Conservation (phyloP, 1,140 invertebrate species). For the Diachasmimorpha longicaudata region DNA sequence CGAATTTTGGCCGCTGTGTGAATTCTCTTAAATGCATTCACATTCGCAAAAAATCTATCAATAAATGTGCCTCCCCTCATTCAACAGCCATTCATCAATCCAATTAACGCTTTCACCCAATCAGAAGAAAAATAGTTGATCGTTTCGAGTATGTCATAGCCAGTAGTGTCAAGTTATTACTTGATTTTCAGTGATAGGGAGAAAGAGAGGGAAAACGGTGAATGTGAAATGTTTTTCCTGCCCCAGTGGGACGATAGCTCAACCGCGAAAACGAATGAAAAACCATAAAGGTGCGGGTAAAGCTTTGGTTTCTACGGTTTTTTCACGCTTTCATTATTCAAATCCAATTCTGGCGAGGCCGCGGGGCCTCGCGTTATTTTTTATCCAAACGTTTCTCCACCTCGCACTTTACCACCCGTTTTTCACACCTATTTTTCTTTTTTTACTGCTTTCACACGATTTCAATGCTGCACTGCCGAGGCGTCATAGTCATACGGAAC, state of each 20-base stretch:
- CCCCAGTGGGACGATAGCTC: conserved; percentile 45
- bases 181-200: not conserved
- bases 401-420: not conserved
- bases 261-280: conserved; percentile 54
- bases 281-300: conserved; percentile 46
- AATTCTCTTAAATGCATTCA: too few species aligned
- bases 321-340: conserved; percentile 50
- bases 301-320: conserved; percentile 49
- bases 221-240: not conserved
- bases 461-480: not conserved
- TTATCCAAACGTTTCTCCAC: not conserved
- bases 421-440: not conserved
- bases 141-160: not conserved
- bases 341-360: conserved; percentile 50
- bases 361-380: conserved; percentile 32
- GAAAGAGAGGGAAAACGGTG: not conserved
- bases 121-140: not conserved
- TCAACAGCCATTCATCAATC: too few species aligned
- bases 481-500: conserved; percentile 5
- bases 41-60: too few species aligned
- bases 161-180: not conserved
- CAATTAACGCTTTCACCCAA: too few species aligned
- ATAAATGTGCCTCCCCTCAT: too few species aligned
- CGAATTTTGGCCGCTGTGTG: too few species aligned
- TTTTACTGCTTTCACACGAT: not conserved